A percentile compares a stretch with the other conserved stretches of the same genome.
phyloP scores from a whole-genome alignment of 2,113 vertebrate species.

The Lamprologus sp. region DNA sequence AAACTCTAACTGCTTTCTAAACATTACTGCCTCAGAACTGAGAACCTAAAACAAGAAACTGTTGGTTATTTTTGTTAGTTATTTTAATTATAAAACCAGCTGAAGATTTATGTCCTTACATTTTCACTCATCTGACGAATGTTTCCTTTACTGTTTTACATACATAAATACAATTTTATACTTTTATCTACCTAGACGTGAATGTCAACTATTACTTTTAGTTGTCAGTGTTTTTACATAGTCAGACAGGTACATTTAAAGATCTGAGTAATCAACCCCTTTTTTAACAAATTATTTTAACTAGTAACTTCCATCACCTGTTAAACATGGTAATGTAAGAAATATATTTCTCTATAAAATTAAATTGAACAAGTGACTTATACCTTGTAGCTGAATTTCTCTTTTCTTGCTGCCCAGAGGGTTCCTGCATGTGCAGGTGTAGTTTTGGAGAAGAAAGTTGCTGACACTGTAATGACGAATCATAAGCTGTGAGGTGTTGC shows the following conservation, averaged over 20 bases:
- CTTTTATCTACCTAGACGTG: neutral
- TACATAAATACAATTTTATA: neutral
- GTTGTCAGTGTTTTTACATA: neutral
- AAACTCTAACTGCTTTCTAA: neutral
- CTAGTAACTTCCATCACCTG: neutral
- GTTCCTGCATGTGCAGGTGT: slow-evolving; percentile 48
- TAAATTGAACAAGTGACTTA: neutral
- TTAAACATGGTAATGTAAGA: neutral
- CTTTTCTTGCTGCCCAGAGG: slow-evolving; percentile 34
- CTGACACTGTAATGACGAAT: slow-evolving; percentile 34
- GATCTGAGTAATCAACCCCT: neutral
- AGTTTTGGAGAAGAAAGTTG: slow-evolving; percentile 27
- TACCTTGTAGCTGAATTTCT: slow-evolving; percentile 42
- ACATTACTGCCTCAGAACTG: neutral
- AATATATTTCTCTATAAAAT: neutral
- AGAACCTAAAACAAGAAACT: neutral
- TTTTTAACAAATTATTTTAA: neutral
- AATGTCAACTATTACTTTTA: neutral
- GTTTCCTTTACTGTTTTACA: neutral
- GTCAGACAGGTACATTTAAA: neutral
- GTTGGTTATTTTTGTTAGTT: neutral
- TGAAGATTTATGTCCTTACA: neutral
- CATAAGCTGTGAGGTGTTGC: slow-evolving; percentile 26
- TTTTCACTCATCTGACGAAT: neutral
- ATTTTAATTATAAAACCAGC: neutral